Base-by-base conservation (phyloP, 2,113 vertebrate species). In the Dendropsophus ebraccatus region DNA sequence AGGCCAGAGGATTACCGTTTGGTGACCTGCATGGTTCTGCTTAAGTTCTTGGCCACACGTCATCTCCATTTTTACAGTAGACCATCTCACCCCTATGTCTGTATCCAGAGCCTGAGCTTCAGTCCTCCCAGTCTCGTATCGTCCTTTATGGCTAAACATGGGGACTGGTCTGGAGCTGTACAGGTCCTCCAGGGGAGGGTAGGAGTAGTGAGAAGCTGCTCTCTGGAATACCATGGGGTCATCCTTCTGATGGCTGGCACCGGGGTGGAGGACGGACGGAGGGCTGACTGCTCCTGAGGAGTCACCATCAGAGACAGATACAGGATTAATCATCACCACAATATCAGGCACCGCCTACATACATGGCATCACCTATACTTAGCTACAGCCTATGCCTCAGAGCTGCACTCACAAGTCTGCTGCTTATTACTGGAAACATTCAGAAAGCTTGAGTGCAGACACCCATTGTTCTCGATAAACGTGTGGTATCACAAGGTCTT, bases 81-180 rank as follows among this genome's bases (percentile, higher is more conserved):
- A 32, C 14, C 49, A 45, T 56, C 84, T 87, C 17, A 87, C 85
- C 78, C 74, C 77, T 17, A 87, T 23, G 47, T 81, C 77, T 50
- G 78, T 11, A 1, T 73, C 77, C 41, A 28, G 52, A 58, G 35
- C 54, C 14, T 45, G 84, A 19, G 52, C 1, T 32, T 81, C 85
- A 28, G 23, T 74, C 5, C 69, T 81, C 5, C 19, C 52, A 3
- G 50, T 21, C n/a, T 81, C 85, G 13, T 81, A 87, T 87, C 67
- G 23, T 10, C 28, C 78, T 4, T 81, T 67, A 17, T 74, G 77
- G 32, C 49, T 6, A 28, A 56, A 87, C 9, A 79, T 13, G 1
- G 47, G 8, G 9, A 32, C 45, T 5, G 73, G 5, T 35, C 49
- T 60, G 19, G 79, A 16, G 19, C 54, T 0, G 3, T 70, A 77